Evolutionary conservation across 1,140 invertebrate genomes (phyloP).

Genomic region (Andrena cerasifolii): DNA sequence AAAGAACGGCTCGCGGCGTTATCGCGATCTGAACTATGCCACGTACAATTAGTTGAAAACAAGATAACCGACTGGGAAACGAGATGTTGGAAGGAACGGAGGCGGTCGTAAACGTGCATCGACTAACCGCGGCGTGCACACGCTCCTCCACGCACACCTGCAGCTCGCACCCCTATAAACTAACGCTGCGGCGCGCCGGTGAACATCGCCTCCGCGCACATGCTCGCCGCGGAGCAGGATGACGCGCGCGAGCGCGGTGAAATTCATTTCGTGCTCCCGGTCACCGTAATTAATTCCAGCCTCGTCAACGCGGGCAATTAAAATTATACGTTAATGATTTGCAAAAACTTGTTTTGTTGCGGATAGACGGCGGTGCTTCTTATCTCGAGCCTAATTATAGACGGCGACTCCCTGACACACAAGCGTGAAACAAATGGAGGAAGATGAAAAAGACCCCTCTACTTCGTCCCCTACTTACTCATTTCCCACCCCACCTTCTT

Average conservation of each 20-base stretch:
- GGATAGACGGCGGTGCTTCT: constrained; percentile 60
- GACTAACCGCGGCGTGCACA: constrained; percentile 14
- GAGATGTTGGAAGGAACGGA: constrained; percentile 37
- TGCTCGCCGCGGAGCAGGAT: neutral
- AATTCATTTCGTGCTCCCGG: constrained; percentile 64
- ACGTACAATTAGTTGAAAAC: constrained; percentile 81
- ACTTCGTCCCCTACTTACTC: neutral
- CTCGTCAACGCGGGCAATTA: constrained; percentile 77
- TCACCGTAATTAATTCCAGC: constrained; percentile 80
- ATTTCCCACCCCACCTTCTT: neutral
- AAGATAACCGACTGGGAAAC: constrained; percentile 75
- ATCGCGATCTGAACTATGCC: constrained; percentile 74
- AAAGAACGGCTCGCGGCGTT: constrained; percentile 43
- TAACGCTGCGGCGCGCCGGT: constrained; percentile 4
- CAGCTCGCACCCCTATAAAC: neutral
- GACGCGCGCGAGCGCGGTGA: neutral
- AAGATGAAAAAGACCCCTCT: constrained; percentile 63
- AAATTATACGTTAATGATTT: constrained; percentile 79
- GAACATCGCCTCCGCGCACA: constrained; percentile 47
- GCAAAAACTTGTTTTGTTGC: constrained; percentile 78
- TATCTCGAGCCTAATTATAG: constrained; percentile 78
- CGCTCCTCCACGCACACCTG: neutral
- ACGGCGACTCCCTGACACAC: constrained; percentile 34
- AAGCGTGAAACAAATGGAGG: constrained; percentile 68
- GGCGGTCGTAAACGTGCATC: constrained; percentile 50